A percentile compares a stretch with the other conserved stretches of the same genome.
These are phyloP conservation scores for cattle (Bos taurus) DNA, from an alignment of 2,113 vertebrate species.

Conservation along the genomic window DNA sequence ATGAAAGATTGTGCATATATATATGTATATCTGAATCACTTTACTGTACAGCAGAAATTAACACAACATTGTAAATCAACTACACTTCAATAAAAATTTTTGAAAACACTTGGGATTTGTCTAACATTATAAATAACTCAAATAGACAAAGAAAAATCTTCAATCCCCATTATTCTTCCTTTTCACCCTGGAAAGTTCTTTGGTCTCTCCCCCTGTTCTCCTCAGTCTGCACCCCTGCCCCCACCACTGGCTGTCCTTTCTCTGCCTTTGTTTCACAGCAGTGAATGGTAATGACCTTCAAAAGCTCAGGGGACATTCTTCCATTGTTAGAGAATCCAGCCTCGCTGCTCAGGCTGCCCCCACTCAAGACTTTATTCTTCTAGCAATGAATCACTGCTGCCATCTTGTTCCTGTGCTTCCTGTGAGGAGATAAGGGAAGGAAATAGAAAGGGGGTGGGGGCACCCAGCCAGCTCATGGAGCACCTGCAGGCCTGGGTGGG, in stretches of 20 bases:
- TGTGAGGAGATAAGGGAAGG: background rate
- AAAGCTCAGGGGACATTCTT: background rate
- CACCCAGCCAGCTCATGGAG: fast-evolving
- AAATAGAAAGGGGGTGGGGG: background rate
- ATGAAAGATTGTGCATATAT: background rate
- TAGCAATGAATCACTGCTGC: background rate
- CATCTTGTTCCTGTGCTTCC: background rate
- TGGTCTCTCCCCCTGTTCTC: background rate
- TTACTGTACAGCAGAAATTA: background rate
- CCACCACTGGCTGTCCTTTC: background rate
- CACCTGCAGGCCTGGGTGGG: background rate
- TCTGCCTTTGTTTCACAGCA: background rate
- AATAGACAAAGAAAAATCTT: background rate
- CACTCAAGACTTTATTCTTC: conserved; percentile 17
- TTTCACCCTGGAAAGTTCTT: background rate
- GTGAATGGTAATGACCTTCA: background rate
- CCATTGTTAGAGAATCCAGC: background rate
- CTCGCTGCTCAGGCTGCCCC: background rate
- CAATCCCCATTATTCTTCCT: background rate
- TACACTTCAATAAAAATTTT: background rate
- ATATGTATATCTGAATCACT: background rate
- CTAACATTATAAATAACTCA: background rate
- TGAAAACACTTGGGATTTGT: background rate
- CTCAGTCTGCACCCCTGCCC: background rate
- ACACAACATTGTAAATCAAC: background rate